Percentiles rank a stretch among this genome's conserved stretches.
These are phyloP conservation scores for Tetramorium simillimum DNA, from an alignment of 1,140 invertebrate genomes.

Conservation along the genomic window DNA sequence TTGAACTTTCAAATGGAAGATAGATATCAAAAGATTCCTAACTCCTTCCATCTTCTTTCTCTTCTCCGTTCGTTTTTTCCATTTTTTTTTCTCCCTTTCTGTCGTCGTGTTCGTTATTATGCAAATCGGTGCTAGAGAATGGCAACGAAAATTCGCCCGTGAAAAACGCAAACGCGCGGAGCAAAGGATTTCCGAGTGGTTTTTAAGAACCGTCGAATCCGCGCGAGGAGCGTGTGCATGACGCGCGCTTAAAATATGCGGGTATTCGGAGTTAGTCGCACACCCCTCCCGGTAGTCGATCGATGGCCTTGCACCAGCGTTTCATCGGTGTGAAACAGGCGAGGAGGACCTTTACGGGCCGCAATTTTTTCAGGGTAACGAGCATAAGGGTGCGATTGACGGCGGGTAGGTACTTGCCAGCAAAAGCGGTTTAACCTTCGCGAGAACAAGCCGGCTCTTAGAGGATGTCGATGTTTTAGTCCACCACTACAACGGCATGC, in stretches of 20 bases:
- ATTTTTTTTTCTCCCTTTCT: background rate
- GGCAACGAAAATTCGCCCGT: slow-evolving; percentile 22
- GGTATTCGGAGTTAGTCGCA: background rate
- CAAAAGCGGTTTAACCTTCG: slow-evolving; percentile 45
- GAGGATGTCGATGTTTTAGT: slow-evolving; percentile 7
- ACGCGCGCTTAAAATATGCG: slow-evolving; percentile 50
- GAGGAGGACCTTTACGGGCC: slow-evolving; percentile 45
- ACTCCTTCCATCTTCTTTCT: background rate
- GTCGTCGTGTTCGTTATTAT: background rate
- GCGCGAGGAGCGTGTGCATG: background rate
- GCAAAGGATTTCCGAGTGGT: background rate
- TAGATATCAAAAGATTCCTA: slow-evolving; percentile 12
- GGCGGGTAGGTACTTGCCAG: slow-evolving; percentile 22
- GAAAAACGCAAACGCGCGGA: slow-evolving; percentile 19
- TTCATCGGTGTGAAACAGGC: slow-evolving; percentile 12
- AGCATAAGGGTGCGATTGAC: slow-evolving; percentile 50
- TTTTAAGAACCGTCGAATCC: slow-evolving; percentile 30
- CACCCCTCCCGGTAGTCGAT: slow-evolving; percentile 10
- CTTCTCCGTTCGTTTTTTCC: background rate
- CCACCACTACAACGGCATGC: background rate
- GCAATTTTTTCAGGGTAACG: slow-evolving; percentile 49
- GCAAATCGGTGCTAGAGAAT: background rate
- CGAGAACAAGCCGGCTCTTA: slow-evolving; percentile 11
- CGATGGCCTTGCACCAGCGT: slow-evolving; percentile 49
- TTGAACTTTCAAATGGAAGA: slow-evolving; percentile 37